phyloP scores from a whole-genome alignment of 2,113 vertebrate species.

The Emberiza fucata region DNA sequence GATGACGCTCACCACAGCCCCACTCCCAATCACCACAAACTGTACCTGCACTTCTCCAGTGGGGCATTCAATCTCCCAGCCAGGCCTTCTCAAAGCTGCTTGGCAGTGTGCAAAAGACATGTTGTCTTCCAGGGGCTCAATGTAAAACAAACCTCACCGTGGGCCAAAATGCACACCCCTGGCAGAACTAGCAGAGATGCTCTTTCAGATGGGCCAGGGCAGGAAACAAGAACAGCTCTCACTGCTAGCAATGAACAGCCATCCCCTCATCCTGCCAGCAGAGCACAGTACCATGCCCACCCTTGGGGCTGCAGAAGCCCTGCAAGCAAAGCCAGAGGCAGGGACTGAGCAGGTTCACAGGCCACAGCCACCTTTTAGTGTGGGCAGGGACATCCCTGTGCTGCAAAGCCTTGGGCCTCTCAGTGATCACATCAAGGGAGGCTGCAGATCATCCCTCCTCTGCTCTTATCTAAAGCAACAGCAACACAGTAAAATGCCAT shows the following conservation, averaged over 20 bases:
- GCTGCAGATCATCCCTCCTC: not conserved
- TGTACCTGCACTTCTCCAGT: not conserved
- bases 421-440: not conserved
- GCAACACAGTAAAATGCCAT: not conserved
- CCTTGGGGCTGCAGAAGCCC: not conserved
- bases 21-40: not conserved
- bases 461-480: not conserved
- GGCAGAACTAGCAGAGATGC: not conserved
- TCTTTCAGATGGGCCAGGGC: not conserved
- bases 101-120: not conserved
- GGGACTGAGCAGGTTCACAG: not conserved
- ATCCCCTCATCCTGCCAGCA: not conserved
- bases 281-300: not conserved
- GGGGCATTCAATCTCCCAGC: not conserved
- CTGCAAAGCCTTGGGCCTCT: not conserved
- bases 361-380: not conserved
- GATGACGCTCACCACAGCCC: not conserved
- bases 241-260: not conserved
- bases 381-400: not conserved
- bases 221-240: not conserved
- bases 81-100: not conserved
- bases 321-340: not conserved
- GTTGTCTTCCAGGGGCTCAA: not conserved
- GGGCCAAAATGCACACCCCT: not conserved
- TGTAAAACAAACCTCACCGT: not conserved